Evolutionary conservation across 2,888 invertebrate genomes (phyloP), one percentile per base, ranked within the genome.

Genomic region (Apamea anceps): DNA sequence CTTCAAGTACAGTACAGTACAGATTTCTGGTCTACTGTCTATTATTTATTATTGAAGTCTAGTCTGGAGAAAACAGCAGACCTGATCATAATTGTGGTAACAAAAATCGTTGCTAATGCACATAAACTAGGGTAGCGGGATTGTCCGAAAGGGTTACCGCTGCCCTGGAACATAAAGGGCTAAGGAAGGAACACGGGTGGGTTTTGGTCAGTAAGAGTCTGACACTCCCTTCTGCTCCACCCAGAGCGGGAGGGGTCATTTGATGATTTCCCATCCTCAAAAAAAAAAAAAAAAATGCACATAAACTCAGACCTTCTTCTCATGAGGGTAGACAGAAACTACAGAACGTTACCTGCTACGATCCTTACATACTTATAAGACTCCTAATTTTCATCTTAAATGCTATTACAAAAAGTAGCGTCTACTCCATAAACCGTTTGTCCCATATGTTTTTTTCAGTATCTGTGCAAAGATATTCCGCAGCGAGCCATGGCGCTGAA

Each of bases 391-490:
- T 37, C 37, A 3, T 63, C 63, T 32, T 18, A 1, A 18, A 32
- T 32, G 32, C 63, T 63, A 21, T 63, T 18, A 45, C 18, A n/a
- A n/a, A 51, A 71, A 18, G 37, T 7, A n/a, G 21, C 75, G 60
- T 62, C 5, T 28, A 15, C 67, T 25, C 62, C 51, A 25, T 68
- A 48, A 65, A 45, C 54, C 12, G 28, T n/a, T 32, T 1, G 7
- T 6, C 5, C 72, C 66, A 79, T 84, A 68, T 45, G 63, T 84
- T 80, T 54, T n/a, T 12, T 21, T 6, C 13, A 63, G 28, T 37
- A 32, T 73, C 72, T 74, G 80, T 82, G 81, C 67, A 73, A 79
- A 85, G 82, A 84, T 84, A 89, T 89, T 81, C 81, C 66, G n/a
- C 37, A 67, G 84, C 72, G 76, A 75, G 76, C 70, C 77, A 82